phyloP scores from a whole-genome alignment of 2,797 vertebrate species.

The Podarcis lilfordi region DNA sequence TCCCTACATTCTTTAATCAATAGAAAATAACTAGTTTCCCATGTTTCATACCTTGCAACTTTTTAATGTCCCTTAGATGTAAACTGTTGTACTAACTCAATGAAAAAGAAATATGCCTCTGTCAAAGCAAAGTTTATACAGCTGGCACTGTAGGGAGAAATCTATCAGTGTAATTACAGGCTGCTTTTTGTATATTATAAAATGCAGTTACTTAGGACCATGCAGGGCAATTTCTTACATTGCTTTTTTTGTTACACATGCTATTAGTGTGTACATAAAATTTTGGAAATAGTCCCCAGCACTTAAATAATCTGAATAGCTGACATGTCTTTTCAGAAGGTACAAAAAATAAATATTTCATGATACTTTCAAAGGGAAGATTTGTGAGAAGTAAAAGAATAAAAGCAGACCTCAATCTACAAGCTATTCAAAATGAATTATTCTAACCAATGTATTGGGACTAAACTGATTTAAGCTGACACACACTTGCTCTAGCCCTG shows the following conservation, averaged over 20 bases:
- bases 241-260: not conserved
- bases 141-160: not conserved
- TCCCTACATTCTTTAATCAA: not conserved
- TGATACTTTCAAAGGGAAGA: not conserved
- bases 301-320: not conserved
- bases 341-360: not conserved
- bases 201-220: not conserved
- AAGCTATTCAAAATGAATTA: not conserved
- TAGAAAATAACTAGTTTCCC: not conserved
- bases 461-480: not conserved
- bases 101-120: not conserved
- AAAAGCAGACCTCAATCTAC: not conserved
- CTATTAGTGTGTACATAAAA: not conserved
- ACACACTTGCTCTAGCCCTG: too few relatives aligned
- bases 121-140: slow-evolving; percentile 4
- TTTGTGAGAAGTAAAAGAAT: not conserved
- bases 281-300: not conserved
- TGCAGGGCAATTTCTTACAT: too few relatives aligned
- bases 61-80: not conserved
- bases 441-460: not conserved
- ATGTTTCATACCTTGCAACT: not conserved
- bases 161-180: not conserved
- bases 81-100: not conserved
- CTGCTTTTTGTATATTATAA: not conserved
- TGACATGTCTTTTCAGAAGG: not conserved